A percentile compares a stretch with the other conserved stretches of the same genome.
Conservation (phyloP, 2,113 vertebrate genomes). For the Lepus europaeus region DNA sequence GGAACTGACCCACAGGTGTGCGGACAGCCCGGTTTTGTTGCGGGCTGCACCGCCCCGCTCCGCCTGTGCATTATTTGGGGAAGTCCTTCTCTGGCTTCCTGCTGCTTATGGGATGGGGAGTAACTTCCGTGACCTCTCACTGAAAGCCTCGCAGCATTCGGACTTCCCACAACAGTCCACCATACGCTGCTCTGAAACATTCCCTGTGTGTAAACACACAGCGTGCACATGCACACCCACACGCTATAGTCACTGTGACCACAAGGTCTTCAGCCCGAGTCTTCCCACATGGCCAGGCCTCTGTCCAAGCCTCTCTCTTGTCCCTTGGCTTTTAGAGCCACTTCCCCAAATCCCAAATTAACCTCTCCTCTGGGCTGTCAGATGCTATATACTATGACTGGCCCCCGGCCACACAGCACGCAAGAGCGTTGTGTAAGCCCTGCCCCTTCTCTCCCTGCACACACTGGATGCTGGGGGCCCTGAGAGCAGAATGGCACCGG, state of each 20-base stretch:
- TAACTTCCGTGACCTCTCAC: constrained; percentile 11
- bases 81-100: constrained; percentile 35
- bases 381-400: background rate
- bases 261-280: background rate
- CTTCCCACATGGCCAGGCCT: constrained; percentile 1
- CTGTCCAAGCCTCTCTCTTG: constrained; percentile 14
- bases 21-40: background rate
- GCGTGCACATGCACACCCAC: background rate
- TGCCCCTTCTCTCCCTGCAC: background rate
- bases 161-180: background rate
- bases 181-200: background rate
- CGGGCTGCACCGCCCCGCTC: background rate
- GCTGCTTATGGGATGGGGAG: background rate
- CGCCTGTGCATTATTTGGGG: background rate
- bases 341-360: constrained; percentile 16
- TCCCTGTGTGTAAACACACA: background rate
- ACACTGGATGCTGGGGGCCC: background rate
- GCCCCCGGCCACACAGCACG: background rate
- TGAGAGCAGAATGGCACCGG: background rate
- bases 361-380: background rate
- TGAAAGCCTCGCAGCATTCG: constrained; percentile 16
- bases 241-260: background rate
- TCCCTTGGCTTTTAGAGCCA: constrained; percentile 22
- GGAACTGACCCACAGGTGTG: background rate
- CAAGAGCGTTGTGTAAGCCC: background rate